Evolutionary conservation across 1,140 invertebrate genomes (phyloP).

Genomic region (Papilio polyxenes): DNA sequence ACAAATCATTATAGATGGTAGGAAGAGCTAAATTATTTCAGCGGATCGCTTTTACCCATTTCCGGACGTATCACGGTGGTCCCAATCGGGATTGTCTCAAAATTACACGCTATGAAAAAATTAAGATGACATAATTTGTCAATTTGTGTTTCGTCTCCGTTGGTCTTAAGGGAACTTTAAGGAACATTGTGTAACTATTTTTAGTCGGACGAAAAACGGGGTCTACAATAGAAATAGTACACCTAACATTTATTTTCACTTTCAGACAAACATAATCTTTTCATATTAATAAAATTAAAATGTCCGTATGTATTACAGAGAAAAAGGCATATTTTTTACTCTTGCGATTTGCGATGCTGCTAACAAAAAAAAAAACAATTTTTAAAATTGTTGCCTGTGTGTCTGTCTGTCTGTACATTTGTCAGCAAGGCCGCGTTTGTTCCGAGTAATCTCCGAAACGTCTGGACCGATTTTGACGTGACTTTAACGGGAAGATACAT

Average conservation of each 20-base stretch:
- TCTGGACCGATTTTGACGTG: too few relatives aligned
- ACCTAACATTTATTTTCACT: not conserved
- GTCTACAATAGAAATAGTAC: not conserved
- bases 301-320: too few relatives aligned
- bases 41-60: constrained; percentile 35
- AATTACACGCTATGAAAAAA: constrained; percentile 31
- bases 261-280: too few relatives aligned
- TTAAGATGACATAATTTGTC: constrained; percentile 11
- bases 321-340: too few relatives aligned
- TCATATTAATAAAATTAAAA: too few relatives aligned
- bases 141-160: not conserved
- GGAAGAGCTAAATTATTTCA: constrained; percentile 44
- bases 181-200: not conserved
- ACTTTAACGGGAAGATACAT: too few relatives aligned
- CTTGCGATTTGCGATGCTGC: too few relatives aligned
- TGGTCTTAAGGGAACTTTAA: not conserved
- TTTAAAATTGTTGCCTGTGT: too few relatives aligned
- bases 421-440: too few relatives aligned
- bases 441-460: too few relatives aligned
- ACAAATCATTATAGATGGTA: constrained; percentile 47
- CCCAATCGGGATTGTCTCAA: constrained; percentile 33
- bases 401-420: too few relatives aligned
- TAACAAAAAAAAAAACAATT: too few relatives aligned
- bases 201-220: not conserved
- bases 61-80: constrained; percentile 50